Percentiles rank a stretch among this genome's conserved stretches.
Conservation (phyloP, 2,797 vertebrate genomes). For the Eidolon dupreanum region DNA sequence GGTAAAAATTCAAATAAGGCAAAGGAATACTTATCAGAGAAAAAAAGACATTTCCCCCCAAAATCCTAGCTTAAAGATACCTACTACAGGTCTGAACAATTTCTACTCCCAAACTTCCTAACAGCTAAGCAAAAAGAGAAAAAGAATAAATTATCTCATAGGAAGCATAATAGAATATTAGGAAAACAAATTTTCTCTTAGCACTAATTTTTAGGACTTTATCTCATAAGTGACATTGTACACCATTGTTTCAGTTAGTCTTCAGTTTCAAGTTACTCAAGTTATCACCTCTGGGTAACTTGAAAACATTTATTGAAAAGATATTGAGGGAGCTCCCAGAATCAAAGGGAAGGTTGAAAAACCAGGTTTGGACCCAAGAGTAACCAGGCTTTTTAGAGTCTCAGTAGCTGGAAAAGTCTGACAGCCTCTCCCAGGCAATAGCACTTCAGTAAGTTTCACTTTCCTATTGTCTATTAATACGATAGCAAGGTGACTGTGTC, state of each 20-base stretch:
- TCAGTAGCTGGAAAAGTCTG: neutral
- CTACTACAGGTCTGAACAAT: neutral
- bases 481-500: neutral
- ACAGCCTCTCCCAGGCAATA: neutral
- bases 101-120: neutral
- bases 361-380: neutral
- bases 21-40: neutral
- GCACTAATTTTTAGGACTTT: neutral
- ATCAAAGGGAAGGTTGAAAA: neutral
- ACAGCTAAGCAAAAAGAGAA: neutral
- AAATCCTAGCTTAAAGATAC: neutral
- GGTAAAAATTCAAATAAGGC: neutral
- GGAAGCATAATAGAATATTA: neutral
- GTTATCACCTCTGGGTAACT: neutral
- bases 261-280: slow-evolving; percentile 21
- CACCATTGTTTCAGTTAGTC: neutral
- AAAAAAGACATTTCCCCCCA: neutral
- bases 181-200: neutral
- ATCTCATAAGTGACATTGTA: neutral
- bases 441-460: neutral
- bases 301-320: neutral
- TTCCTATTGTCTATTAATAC: neutral
- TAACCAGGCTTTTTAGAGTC: neutral
- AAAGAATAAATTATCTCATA: neutral
- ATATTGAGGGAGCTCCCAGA: neutral